Base-by-base conservation (phyloP, 1,140 invertebrate species). In the Megalonaias nervosa region DNA sequence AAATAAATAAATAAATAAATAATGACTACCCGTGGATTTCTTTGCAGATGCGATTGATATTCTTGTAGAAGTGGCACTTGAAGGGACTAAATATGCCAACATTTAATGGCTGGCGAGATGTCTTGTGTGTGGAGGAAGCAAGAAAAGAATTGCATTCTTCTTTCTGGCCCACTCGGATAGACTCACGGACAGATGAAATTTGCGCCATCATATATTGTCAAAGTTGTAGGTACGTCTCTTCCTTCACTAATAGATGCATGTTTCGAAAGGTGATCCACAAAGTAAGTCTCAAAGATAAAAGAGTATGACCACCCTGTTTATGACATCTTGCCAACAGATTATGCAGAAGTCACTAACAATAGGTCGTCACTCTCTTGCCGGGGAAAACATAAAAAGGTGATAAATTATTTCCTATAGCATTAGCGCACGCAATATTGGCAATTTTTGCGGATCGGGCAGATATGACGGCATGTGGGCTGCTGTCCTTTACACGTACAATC, bases 141-240 rank as follows among this genome's bases (percentile, higher is more conserved):
- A 71, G 67, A 84, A 66, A n/a, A 84, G 57, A 67, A 80, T 70
- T 38, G 84, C 71, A 60, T 84, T 81, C 13, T 79, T 71, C 60
- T 71, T 62, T 16, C 70, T 76, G 0, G 76, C 79, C 80, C 80
- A 81, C 48, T 77, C 69, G 17, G 61, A 71, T 23, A 77, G 55
- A 23, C 66, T 74, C 13, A 80, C 57, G 15, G 26, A 70, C 56
- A 73, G 67, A 84, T 80, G 62, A 38, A 79, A 86, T 55, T 83
- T 80, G 79, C 91, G 91, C 91, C 92, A 79, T 92, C 91, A 62
- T 90, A 80, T 19, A 92, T 67, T n/a, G 91, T 73, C n/a, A 91
- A 82, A 48, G 89, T 85, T 78, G 86, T 48, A 83, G 70, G 13
- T 16, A 48, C 6, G 16, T 57, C 57, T 9, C 17, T 60, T 79